Base-by-base conservation (phyloP, 2,888 invertebrate species). In the Dryococelus australis region DNA sequence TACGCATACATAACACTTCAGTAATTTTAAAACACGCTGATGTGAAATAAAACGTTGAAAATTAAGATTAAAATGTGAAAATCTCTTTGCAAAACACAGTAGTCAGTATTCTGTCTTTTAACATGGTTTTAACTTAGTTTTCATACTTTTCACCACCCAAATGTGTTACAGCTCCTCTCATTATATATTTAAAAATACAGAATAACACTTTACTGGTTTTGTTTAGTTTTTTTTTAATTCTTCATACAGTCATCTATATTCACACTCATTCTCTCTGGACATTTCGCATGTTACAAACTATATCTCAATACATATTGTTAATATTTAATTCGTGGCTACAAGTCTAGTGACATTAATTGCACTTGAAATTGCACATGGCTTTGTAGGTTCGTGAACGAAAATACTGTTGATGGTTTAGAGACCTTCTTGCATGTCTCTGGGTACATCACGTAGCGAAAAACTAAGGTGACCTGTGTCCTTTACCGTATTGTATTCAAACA, bases 351-450 rank as follows among this genome's bases (percentile, higher is more conserved):
- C 10, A 65, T 65, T 65, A 65, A 65, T 65, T 65, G 65, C 65
- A 65, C 65, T 65, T 84, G 79, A 43, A 85, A 87, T 87, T 87
- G 87, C 87, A 87, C 87, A 87, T 35, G 27, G 27, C 53, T 86
- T 43, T 51, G 27, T 85, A 79, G 85, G n/a, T 78, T 78, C 78
- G 43, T 26, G 24, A 47, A 78, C 85, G 85, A 84, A 84, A 87
- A 87, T 87, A 87, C 87, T 87, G 85, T 87, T 87, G 65, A 84
- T 87, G 87, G 85, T 87, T 85, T 35, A 24, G 65, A 65, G 65
- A 6, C 16, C 65, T 65, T 65, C 20, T 9, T 47, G 9, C 9
- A 24, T 65, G 65, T 65, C 65, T 65, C 65, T 65, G 65, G 65
- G 10, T 9, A 65, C 5, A 12, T 65, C 65, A 65, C 24, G 24